Evolutionary conservation across 2,888 invertebrate genomes (phyloP).

Genomic region (Drosophila barbarae): DNA sequence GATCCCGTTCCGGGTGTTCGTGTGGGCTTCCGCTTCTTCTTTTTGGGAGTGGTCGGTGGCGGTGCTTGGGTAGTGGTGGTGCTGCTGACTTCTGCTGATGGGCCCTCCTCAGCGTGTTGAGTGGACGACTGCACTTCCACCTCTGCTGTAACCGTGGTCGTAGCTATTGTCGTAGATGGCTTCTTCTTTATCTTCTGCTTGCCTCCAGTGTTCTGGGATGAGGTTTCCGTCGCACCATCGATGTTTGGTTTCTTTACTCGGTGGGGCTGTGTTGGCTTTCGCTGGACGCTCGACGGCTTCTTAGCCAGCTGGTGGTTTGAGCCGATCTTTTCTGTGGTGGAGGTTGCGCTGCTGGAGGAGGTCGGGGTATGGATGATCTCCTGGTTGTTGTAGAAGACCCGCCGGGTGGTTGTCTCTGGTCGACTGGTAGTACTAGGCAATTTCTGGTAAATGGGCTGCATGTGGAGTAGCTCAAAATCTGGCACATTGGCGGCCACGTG

Average conservation of each 20-base stretch:
- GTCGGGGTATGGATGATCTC: conserved; percentile 69
- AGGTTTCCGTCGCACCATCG: conserved; percentile 21
- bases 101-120: conserved; percentile 15
- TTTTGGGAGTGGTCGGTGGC: conserved; percentile 56
- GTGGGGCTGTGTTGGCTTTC: conserved; percentile 65
- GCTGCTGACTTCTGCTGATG: conserved; percentile 27
- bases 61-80: conserved; percentile 40
- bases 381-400: conserved; percentile 76
- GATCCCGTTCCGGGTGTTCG: conserved; percentile 55
- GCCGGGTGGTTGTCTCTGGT: conserved; percentile 71
- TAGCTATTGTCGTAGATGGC: conserved; percentile 42
- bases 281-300: conserved; percentile 53
- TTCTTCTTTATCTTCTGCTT: conserved; percentile 76
- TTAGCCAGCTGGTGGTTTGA: conserved; percentile 54
- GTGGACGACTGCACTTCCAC: conserved; percentile 25
- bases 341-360: conserved; percentile 32
- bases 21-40: conserved; percentile 76
- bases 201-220: conserved; percentile 25
- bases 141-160: conserved; percentile 33
- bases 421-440: conserved; percentile 49
- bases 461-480: conserved; percentile 69
- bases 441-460: conserved; percentile 76
- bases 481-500: conserved; percentile 70
- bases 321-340: conserved; percentile 44
- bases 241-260: conserved; percentile 70